phyloP scores from a whole-genome alignment of 2,797 vertebrate genomes.

The Lagodon rhomboides region DNA sequence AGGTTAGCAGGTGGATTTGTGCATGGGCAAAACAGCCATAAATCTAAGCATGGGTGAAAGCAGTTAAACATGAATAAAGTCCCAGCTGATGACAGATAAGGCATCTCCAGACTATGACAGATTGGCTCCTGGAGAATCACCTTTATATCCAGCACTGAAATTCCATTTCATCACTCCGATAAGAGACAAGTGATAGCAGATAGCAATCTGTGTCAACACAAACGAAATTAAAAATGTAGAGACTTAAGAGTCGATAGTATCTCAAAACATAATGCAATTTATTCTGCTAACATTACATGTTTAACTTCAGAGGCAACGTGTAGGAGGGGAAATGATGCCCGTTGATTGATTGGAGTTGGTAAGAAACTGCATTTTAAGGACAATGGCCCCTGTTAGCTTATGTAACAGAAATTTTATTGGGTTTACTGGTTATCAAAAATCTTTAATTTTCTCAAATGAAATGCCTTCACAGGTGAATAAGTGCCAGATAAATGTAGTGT shows the following conservation, averaged over 20 bases:
- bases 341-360: constrained; percentile 72
- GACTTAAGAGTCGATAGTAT: constrained; percentile 85
- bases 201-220: constrained; percentile 90
- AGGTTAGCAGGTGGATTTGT: constrained; percentile 44
- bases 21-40: constrained; percentile 77
- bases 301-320: constrained; percentile 82
- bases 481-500: not conserved
- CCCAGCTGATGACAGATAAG: constrained; percentile 88
- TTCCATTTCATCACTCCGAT: constrained; percentile 86
- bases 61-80: constrained; percentile 87
- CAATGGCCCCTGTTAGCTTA: constrained; percentile 24
- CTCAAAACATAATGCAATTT: constrained; percentile 87
- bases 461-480: not conserved
- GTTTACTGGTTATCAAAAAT: constrained; percentile 10
- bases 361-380: constrained; percentile 63
- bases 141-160: constrained; percentile 82
- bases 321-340: constrained; percentile 59
- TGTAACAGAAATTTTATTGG: constrained; percentile 6
- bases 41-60: constrained; percentile 76
- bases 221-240: constrained; percentile 89
- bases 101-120: constrained; percentile 86
- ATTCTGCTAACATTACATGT: constrained; percentile 85
- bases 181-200: constrained; percentile 88
- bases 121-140: constrained; percentile 84
- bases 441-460: not conserved